A percentile compares a stretch with the other conserved stretches of the same genome.
These are phyloP conservation scores for Vireo griseus DNA, from an alignment of 2,797 vertebrate genomes.

Conservation along the genomic window DNA sequence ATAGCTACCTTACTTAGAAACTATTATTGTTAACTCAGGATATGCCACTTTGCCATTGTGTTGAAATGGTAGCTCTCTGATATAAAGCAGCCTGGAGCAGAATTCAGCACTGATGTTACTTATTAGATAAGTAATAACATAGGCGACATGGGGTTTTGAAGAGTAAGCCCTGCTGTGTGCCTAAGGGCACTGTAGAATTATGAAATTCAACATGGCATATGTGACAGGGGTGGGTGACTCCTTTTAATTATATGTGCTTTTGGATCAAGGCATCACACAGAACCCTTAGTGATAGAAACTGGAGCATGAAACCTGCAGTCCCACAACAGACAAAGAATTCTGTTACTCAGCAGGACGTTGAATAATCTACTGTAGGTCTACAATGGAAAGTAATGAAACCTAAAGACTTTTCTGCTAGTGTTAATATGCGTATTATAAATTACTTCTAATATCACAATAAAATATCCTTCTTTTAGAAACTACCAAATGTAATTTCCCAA, in stretches of 20 bases:
- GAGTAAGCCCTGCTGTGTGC: slow-evolving; percentile 18
- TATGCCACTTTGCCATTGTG: neutral
- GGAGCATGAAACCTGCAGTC: neutral
- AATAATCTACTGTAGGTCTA: neutral
- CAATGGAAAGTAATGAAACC: neutral
- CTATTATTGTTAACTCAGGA: neutral
- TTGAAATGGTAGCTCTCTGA: neutral
- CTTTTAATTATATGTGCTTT: slow-evolving; percentile 58
- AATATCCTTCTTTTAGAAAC: neutral
- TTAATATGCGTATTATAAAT: neutral
- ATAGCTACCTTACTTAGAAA: neutral
- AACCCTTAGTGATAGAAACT: neutral
- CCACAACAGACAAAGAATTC: neutral
- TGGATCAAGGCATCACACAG: slow-evolving; percentile 6
- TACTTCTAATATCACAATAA: neutral
- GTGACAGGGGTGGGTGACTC: slow-evolving; percentile 7
- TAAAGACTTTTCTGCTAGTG: neutral
- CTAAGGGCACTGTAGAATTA: slow-evolving; percentile 22
- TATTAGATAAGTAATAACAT: slow-evolving; percentile 45
- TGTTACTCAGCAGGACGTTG: neutral
- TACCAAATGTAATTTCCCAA: neutral
- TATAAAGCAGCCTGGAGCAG: slow-evolving; percentile 21
- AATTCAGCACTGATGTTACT: slow-evolving; percentile 12
- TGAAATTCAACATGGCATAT: slow-evolving; percentile 42
- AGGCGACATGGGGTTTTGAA: slow-evolving; percentile 1